Conservation (phyloP, 2,113 vertebrate genomes). For the Meles meles region DNA sequence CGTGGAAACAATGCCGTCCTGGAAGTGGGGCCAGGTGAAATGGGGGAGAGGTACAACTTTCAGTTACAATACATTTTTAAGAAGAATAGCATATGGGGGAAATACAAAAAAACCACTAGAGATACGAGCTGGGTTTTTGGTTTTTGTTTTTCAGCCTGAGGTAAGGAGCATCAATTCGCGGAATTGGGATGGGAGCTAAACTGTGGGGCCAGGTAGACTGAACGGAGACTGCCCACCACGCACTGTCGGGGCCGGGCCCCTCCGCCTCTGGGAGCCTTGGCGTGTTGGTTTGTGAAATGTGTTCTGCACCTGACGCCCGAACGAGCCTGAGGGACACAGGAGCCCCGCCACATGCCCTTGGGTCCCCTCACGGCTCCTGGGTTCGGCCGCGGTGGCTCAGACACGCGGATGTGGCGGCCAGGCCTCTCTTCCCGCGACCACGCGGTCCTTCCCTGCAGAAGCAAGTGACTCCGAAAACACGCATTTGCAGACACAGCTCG, state of each 20-base stretch:
- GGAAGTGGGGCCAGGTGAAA: background rate
- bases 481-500: accelerated
- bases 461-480: accelerated
- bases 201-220: accelerated
- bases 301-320: background rate
- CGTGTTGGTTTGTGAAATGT: accelerated
- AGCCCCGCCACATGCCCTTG: background rate
- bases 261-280: background rate
- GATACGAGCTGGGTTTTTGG: accelerated
- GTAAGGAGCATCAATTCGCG: background rate
- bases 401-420: accelerated
- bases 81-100: background rate
- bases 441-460: too few species aligned
- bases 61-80: too few species aligned
- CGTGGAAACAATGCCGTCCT: background rate
- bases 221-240: accelerated
- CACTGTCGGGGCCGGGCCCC: accelerated
- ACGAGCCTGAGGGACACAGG: background rate
- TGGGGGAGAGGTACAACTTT: background rate
- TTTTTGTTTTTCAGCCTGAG: background rate
- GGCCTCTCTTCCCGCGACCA: accelerated
- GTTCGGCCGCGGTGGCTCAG: accelerated
- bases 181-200: background rate
- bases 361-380: accelerated
- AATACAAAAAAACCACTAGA: background rate